Conservation (phyloP, 1,140 invertebrate species). For the Tetragnatha versicolor region DNA sequence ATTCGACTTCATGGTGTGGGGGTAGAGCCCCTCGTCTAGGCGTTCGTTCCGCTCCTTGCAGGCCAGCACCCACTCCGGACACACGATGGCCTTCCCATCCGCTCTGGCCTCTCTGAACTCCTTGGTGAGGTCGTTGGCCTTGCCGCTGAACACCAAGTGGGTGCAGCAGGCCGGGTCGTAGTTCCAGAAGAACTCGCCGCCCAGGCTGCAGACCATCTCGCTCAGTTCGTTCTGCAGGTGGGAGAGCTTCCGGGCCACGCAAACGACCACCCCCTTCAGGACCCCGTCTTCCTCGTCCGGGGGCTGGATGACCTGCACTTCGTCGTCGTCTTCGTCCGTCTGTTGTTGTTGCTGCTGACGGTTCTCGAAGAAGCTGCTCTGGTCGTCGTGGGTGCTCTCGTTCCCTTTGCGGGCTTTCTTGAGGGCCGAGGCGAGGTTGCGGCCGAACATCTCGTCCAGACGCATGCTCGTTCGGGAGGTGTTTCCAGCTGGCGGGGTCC, state of each 20-base stretch:
- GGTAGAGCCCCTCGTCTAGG: constrained; percentile 65
- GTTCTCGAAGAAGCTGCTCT: no score
- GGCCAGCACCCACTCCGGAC: constrained; percentile 65
- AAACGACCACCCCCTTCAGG: constrained; percentile 64
- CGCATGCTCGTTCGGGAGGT: constrained; percentile 13
- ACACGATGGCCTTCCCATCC: constrained; percentile 65
- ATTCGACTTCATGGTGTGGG: constrained; percentile 66
- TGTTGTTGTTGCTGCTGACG: no score
- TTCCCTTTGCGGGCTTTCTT: no score
- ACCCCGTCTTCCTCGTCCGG: constrained; percentile 56
- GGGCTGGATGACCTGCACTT: no score
- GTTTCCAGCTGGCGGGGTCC: neutral
- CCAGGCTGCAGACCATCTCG: constrained; percentile 63
- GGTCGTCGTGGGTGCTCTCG: no score
- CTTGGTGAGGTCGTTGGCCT: constrained; percentile 64
- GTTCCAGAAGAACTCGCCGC: constrained; percentile 65
- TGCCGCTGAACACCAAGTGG: constrained; percentile 66
- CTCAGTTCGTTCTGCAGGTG: constrained; percentile 64
- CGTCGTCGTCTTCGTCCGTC: no score
- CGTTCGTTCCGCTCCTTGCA: constrained; percentile 64
- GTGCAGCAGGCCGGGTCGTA: constrained; percentile 64
- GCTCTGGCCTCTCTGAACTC: constrained; percentile 64
- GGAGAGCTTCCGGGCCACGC: constrained; percentile 63
- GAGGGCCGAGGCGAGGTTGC: constrained; percentile 33
- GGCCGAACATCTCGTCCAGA: constrained; percentile 28